Evolutionary conservation across 2,113 vertebrate genomes (phyloP).

Genomic region (Microtus montanus): DNA sequence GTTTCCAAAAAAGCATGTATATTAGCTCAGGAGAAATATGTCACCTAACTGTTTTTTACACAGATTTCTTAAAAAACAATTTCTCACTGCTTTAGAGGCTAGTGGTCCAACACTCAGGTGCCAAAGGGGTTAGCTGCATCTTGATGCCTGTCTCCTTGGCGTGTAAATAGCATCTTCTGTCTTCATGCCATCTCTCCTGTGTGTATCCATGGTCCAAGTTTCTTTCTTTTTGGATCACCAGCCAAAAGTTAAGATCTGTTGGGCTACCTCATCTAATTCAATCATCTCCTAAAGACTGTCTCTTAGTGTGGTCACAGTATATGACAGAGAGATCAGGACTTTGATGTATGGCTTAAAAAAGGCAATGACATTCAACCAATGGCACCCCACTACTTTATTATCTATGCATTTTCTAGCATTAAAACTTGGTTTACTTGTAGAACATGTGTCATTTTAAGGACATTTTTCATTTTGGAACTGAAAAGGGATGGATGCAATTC

Average conservation of each 20-base stretch:
- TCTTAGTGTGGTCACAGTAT: neutral
- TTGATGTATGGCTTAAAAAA: neutral
- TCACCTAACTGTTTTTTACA: neutral
- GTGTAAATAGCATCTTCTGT: neutral
- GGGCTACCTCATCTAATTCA: neutral
- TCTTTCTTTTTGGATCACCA: neutral
- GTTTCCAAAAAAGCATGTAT: neutral
- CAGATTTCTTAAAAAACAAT: neutral
- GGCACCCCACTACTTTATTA: neutral
- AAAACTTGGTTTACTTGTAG: neutral
- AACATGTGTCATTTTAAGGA: conserved; percentile 17
- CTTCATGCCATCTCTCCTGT: neutral
- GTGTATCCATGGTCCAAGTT: neutral
- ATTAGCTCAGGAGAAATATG: neutral
- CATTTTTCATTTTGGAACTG: conserved; percentile 43
- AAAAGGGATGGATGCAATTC: neutral
- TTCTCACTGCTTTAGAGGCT: neutral
- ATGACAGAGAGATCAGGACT: neutral
- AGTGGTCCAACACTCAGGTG: neutral
- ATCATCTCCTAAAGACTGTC: neutral
- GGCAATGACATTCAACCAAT: neutral
- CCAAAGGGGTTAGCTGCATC: too few relatives aligned
- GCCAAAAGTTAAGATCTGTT: neutral
- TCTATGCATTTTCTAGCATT: neutral
- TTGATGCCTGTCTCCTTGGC: neutral